Evolutionary conservation across 2,113 vertebrate genomes (phyloP), one percentile per base, ranked within the genome.

Genomic region (Lasiurus cinereus): DNA sequence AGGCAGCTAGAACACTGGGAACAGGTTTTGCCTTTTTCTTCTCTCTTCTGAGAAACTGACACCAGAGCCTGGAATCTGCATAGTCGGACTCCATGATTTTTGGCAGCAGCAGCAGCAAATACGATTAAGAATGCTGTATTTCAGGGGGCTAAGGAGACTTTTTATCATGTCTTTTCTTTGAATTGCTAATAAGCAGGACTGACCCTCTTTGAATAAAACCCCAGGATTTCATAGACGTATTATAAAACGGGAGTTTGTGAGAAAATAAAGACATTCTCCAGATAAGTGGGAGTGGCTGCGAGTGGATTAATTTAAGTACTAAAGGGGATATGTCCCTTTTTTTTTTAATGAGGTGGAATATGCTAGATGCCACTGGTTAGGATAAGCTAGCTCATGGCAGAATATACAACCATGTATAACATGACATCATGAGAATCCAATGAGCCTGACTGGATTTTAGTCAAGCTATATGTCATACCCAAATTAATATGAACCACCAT

Each of bases 371-470:
- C n/a, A n/a, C 86, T 84, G 27, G 22, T 72, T 92, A 88, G 52
- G 66, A 54, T 82, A 85, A 84, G 24, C 24, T 48, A 70, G 50
- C 7, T 80, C 56, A 70, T 21, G 46, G 12, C 66, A 62, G 86
- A 88, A 50, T 31, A 21, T 46, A 76, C 0, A 83, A 3, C 18
- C 29, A 2, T 8, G 22, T 11, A 31, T 8, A 54, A 50, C 2
- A 12, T 5, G 43, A 48, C 52, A 79, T 16, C 62, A 27, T 31
- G 29, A 76, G 80, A 66, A 76, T n/a, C 88, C 59, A 91, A 5
- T n/a, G 36, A 80, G 48, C 39, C 69, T 82, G 62, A 69, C 3
- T 88, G 48, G 85, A 78, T 96, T 92, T 90, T 54, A 85, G 59
- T 56, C 21, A 78, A 74, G 83, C 39, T 90, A 31, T 62, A 88